phyloP scores from a whole-genome alignment of 2,888 invertebrate genomes.

The Macaria notata region DNA sequence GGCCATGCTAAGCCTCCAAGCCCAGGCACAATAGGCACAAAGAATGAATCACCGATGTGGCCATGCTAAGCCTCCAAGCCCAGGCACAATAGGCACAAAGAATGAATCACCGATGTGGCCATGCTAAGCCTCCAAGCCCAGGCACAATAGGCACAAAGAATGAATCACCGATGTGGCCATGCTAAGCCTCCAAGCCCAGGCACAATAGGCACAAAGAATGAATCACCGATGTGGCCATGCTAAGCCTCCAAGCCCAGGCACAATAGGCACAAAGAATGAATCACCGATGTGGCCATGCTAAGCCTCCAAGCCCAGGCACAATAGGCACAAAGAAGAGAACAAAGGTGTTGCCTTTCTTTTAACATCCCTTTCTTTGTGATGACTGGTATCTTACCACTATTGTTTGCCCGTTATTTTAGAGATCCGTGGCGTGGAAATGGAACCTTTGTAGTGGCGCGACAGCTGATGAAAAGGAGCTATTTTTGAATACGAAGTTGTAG shows the following conservation, averaged over 20 bases:
- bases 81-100: conserved; percentile 27
- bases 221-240: too few species aligned
- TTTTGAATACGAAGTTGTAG: neutral
- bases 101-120: neutral
- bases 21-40: conserved; percentile 25
- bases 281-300: too few species aligned
- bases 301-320: conserved; percentile 9
- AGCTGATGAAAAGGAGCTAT: neutral
- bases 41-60: conserved; percentile 5
- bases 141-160: conserved; percentile 29
- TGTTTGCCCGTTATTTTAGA: conserved; percentile 17
- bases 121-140: neutral
- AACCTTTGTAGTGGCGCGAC: conserved; percentile 1
- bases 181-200: neutral
- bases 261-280: conserved; percentile 20
- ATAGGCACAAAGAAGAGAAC: conserved; percentile 27
- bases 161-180: too few species aligned
- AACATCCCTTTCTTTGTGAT: conserved; percentile 31
- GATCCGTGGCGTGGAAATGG: conserved; percentile 5
- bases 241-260: neutral
- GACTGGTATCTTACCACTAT: conserved; percentile 21
- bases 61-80: neutral
- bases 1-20: too few species aligned
- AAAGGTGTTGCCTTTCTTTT: conserved; percentile 29
- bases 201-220: conserved; percentile 28